Evolutionary conservation across 1,140 invertebrate species (phyloP).

Genomic region (Drosophila ogumai): DNA sequence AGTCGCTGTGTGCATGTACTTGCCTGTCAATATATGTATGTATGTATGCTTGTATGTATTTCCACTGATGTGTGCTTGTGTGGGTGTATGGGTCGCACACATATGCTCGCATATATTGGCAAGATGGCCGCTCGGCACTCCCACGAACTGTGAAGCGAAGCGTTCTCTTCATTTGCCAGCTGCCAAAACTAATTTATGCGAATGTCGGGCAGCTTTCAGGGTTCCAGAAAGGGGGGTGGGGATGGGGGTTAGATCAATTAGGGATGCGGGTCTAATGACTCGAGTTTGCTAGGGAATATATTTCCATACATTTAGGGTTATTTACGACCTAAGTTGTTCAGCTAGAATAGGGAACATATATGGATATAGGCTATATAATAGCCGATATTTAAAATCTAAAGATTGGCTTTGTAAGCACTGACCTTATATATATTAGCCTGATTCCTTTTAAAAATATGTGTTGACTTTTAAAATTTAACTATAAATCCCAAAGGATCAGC

Average conservation of each 20-base stretch:
- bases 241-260: constrained; percentile 4
- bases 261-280: constrained; percentile 19
- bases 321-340: no score
- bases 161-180: constrained; percentile 65
- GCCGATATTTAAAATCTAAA: no score
- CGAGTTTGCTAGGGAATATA: constrained; percentile 18
- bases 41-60: background rate
- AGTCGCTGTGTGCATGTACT: constrained; percentile 15
- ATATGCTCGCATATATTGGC: constrained; percentile 53
- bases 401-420: background rate
- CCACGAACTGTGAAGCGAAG: constrained; percentile 23
- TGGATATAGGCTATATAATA: background rate
- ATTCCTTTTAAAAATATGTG: background rate
- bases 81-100: constrained; percentile 22
- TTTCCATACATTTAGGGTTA: background rate
- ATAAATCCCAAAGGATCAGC: no score
- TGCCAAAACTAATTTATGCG: constrained; percentile 75
- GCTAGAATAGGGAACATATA: background rate
- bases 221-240: background rate
- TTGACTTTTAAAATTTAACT: background rate
- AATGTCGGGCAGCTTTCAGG: constrained; percentile 33
- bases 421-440: background rate
- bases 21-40: constrained; percentile 22
- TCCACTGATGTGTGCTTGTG: background rate
- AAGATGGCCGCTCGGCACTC: constrained; percentile 61